Evolutionary conservation across 2,888 invertebrate species (phyloP), one percentile per base, ranked within the genome.

Genomic region (Brenthis ino): DNA sequence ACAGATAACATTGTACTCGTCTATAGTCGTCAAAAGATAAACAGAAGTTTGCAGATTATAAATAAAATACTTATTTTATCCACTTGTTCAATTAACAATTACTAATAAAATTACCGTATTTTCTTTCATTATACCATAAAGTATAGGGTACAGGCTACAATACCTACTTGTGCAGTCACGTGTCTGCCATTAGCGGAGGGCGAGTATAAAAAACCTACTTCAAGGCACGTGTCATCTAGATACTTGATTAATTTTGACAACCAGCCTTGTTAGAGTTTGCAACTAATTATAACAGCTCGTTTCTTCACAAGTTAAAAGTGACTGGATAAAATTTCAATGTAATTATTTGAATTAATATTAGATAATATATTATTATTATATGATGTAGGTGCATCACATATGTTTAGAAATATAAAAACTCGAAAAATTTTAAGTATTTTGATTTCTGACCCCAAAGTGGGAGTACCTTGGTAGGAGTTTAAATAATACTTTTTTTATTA

Each of bases 171-270:
- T 76, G 67, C 56, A 68, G 88, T 81, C 90, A 90, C 90, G 89
- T 86, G 89, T 68, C 83, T 56, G 76, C 88, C 89, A 89, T 90
- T 90, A 90, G 83, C 78, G 76, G 78, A 79, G 74, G 72, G 79
- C 79, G 78, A 75, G 74, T 71, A 74, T 82, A 85, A 86, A 87
- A 87, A 85, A 82, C 75, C 77, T 71, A 75, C 77, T 77, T 81
- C 78, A 64, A 54, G 81, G 20, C 89, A 87, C 89, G 88, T 80
- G 89, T 77, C 83, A 85, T 89, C 89, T 88, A 81, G 87, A 89
- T 89, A 87, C 81, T 89, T 88, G 85, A 88, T 88, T 89, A 88
- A 87, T 87, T 85, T 77, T 81, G 85, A 84, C 84, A 84, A 82
- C 80, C 87, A 85, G 83, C 84, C 56, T 88, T 82, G 85, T 87